A percentile compares a stretch with the other conserved stretches of the same genome.
Evolutionary conservation across 2,888 invertebrate species (phyloP).

Genomic region (Agrotis puta): DNA sequence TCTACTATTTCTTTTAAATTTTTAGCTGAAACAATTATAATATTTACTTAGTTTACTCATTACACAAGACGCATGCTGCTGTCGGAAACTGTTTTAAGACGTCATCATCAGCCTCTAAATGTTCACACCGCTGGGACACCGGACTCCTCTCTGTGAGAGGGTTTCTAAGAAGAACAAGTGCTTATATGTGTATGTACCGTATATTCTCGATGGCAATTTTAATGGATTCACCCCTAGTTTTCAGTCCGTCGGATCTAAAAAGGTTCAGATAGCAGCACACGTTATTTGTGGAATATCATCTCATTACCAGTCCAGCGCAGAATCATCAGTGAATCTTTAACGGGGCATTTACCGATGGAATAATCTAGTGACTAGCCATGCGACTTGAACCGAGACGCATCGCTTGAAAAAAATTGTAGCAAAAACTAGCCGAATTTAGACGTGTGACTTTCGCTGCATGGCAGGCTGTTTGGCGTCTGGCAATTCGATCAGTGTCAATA

Average conservation of each 20-base stretch:
- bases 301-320: not conserved
- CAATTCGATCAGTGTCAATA: too few relatives aligned
- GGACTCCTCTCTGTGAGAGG: too few relatives aligned
- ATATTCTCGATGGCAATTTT: not conserved
- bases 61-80: too few relatives aligned
- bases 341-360: too few relatives aligned
- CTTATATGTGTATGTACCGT: not conserved
- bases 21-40: slow-evolving; percentile 77
- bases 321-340: not conserved
- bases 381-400: too few relatives aligned
- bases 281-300: not conserved
- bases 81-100: not conserved
- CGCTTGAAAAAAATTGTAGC: too few relatives aligned
- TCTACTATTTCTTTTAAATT: slow-evolving; percentile 87
- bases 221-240: not conserved
- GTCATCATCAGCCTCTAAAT: too few relatives aligned
- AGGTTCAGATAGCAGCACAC: not conserved
- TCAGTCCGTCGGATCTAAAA: not conserved
- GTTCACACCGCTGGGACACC: too few relatives aligned
- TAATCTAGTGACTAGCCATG: too few relatives aligned
- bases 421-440: too few relatives aligned
- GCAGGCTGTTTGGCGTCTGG: too few relatives aligned
- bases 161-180: not conserved
- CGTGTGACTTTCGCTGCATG: too few relatives aligned
- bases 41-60: not conserved